Evolutionary conservation across 2,113 vertebrate genomes (phyloP).

Genomic region (Proteles cristata): DNA sequence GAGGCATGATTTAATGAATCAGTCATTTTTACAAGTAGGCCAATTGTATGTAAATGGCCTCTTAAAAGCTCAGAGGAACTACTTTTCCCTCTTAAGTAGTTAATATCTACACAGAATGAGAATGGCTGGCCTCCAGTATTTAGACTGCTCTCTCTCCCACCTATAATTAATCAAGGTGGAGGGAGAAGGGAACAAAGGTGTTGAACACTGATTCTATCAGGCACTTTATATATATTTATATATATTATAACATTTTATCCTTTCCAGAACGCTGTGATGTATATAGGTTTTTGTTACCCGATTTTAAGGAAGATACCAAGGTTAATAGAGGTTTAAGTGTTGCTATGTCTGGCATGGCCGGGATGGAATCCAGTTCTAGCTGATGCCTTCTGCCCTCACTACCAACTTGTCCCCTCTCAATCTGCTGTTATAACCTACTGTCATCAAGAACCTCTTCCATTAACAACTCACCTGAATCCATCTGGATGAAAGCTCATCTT

Average conservation of each 20-base stretch:
- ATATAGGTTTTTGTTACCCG: not conserved
- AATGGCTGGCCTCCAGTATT: not conserved
- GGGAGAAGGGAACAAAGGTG: not conserved
- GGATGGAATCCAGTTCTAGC: not conserved
- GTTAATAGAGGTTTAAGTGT: not conserved
- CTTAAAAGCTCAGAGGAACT: constrained; percentile 19
- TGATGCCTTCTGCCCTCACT: not conserved
- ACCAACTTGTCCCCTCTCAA: not conserved
- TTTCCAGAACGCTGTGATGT: not conserved
- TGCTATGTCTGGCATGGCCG: not conserved
- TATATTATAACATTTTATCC: not conserved
- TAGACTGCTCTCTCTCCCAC: not conserved
- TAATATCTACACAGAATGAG: not conserved
- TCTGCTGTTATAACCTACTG: not conserved
- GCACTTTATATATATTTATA: not conserved
- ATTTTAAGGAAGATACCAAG: not conserved
- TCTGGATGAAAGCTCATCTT: not conserved
- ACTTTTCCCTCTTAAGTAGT: not conserved
- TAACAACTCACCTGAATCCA: not conserved
- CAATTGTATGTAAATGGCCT: constrained; percentile 25
- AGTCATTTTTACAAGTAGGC: not conserved
- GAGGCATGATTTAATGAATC: constrained; percentile 7
- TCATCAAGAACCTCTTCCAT: not conserved
- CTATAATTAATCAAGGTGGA: not conserved
- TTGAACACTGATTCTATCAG: not conserved